A percentile compares a stretch with the other conserved stretches of the same genome.
These are phyloP conservation scores for Amphibalanus amphitrite DNA, from an alignment of 1,140 invertebrate genomes.

Conservation along the genomic window DNA sequence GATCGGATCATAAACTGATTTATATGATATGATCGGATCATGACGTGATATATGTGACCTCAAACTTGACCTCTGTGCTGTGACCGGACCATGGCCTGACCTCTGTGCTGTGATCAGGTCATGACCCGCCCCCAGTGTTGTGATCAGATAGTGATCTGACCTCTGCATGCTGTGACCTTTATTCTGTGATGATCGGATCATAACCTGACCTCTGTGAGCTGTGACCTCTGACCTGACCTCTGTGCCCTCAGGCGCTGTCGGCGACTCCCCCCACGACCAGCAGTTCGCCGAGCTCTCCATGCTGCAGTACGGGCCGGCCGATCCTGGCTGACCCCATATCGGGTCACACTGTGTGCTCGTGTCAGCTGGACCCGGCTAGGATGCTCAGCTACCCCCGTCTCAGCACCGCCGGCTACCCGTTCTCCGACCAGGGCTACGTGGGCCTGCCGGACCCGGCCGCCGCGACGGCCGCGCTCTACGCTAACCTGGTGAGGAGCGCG, in stretches of 20 bases:
- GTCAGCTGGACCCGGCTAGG: constrained; percentile 26
- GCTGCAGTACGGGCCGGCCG: constrained; percentile 30
- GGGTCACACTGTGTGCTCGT: constrained; percentile 31
- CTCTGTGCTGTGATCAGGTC: too few species aligned
- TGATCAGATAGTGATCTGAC: too few species aligned
- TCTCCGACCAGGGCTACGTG: constrained; percentile 19
- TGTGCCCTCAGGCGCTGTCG: not conserved
- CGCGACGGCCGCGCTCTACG: not conserved
- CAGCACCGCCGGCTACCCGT: constrained; percentile 22
- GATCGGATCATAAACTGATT: too few species aligned
- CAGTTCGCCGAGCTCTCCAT: constrained; percentile 12
- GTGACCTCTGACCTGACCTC: not conserved
- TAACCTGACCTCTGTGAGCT: too few species aligned
- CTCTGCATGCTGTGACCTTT: too few species aligned
- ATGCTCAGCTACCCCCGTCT: constrained; percentile 29
- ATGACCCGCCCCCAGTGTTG: too few species aligned
- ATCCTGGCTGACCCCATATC: constrained; percentile 32
- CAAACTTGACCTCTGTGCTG: too few species aligned
- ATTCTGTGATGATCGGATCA: too few species aligned
- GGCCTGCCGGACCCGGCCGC: not conserved
- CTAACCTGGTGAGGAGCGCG: not conserved
- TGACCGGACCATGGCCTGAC: too few species aligned
- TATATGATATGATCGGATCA: too few species aligned
- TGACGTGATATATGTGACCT: too few species aligned
- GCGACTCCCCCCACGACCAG: not conserved